phyloP scores from a whole-genome alignment of 2,797 vertebrate species.

The Zenarchopterus dispar region DNA sequence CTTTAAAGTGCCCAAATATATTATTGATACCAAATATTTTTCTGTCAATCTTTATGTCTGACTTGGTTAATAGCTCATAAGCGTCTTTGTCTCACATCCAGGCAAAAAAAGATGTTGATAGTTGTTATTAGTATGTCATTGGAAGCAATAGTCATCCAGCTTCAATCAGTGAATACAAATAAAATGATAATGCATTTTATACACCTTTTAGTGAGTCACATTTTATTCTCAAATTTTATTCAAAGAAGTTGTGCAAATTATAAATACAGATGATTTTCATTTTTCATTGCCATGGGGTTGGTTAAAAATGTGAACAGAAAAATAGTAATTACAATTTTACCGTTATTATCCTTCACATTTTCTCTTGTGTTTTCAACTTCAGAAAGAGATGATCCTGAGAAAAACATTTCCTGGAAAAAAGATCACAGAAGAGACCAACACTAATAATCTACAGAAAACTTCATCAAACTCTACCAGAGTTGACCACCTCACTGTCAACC shows the following conservation, averaged over 20 bases:
- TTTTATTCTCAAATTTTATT: background rate
- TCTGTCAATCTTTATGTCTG: too few species aligned
- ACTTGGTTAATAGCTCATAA: too few species aligned
- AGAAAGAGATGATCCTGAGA: conserved; percentile 88
- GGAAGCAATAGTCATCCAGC: too few species aligned
- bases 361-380: conserved; percentile 49
- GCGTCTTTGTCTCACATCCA: too few species aligned
- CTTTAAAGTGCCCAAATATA: too few species aligned
- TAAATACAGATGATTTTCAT: background rate
- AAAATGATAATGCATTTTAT: too few species aligned
- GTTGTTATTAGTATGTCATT: too few species aligned
- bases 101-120: too few species aligned
- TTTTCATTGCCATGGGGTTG: background rate
- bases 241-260: background rate
- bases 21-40: too few species aligned
- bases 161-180: too few species aligned
- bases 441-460: conserved; percentile 81
- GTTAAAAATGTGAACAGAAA: background rate
- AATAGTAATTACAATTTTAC: background rate
- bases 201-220: too few species aligned
- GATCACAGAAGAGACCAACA: conserved; percentile 79
- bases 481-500: conserved; percentile 90
- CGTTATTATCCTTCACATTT: background rate
- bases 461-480: conserved; percentile 88
- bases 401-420: conserved; percentile 86